These are phyloP conservation scores for Esox niger DNA, from an alignment of 2,113 vertebrate species.

Conservation along the genomic window DNA sequence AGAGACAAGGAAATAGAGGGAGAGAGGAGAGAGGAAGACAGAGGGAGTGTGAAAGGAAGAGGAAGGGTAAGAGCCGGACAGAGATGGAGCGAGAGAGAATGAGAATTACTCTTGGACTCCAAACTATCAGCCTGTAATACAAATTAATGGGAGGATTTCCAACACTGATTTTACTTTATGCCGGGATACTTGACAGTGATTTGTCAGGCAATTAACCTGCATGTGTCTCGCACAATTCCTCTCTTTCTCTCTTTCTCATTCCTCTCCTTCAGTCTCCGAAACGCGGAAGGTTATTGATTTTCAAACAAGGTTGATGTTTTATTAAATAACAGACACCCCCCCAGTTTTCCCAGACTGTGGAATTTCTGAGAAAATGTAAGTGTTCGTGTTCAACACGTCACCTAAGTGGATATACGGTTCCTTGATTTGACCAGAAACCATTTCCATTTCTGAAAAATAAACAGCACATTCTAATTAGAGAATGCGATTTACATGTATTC, in stretches of 20 bases:
- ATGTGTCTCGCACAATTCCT: slow-evolving; percentile 27
- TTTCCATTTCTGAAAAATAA: too few relatives aligned
- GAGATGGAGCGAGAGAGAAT: too few relatives aligned
- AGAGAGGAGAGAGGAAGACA: slow-evolving; percentile 17
- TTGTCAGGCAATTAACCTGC: slow-evolving; percentile 63
- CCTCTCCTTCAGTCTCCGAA: neutral
- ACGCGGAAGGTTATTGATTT: slow-evolving; percentile 4
- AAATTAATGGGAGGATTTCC: slow-evolving; percentile 65
- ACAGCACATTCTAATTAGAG: too few relatives aligned
- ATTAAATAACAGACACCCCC: slow-evolving; percentile 8
- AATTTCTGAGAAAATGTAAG: too few relatives aligned
- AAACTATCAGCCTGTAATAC: slow-evolving; percentile 51
- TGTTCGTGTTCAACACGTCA: neutral
- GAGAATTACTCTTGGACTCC: slow-evolving; percentile 31
- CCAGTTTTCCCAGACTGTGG: neutral
- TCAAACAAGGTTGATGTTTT: slow-evolving; percentile 3
- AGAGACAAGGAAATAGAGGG: slow-evolving; percentile 30
- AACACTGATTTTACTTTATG: slow-evolving; percentile 56
- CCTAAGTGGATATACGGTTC: too few relatives aligned
- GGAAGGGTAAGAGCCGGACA: too few relatives aligned
- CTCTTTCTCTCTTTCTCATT: slow-evolving; percentile 3
- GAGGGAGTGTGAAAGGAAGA: slow-evolving; percentile 22
- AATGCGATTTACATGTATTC: too few relatives aligned
- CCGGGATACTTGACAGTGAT: slow-evolving; percentile 44
- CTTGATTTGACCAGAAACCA: too few relatives aligned